Evolutionary conservation across 2,797 vertebrate genomes (phyloP), one percentile per base, ranked within the genome.

Genomic region (Muscicapa striata): DNA sequence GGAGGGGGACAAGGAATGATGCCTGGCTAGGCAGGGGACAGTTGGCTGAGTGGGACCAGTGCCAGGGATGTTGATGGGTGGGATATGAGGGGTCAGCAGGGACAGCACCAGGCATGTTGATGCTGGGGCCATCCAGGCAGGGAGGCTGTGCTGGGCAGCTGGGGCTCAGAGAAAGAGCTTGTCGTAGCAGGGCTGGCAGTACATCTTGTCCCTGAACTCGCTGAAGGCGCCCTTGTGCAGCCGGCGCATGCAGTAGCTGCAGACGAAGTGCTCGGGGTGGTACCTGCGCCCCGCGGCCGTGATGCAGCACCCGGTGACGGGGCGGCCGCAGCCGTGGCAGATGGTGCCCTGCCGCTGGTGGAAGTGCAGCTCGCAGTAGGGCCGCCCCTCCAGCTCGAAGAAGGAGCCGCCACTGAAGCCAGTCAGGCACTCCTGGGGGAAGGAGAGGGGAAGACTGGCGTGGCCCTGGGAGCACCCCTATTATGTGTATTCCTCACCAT

Each of bases 261-360:
- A 99, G 68, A 98, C 89, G 30, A 99, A 99, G 97, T 99, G 99
- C 97, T 99, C 99, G 0, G 99, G 99, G 86, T 99, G 99, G 97
- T 99, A 99, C 95, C 97, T 99, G 97, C 78, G 96, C 30, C 98
- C 98, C 1, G 98, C 82, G 6, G 98, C 99, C 0, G 98, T 97
- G 95, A 99, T 87, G 95, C 99, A 99, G 95, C 98, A 98, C 74
- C 99, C 98, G 0, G 87, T 95, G 95, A 99, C 97, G 6, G 99
- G 98, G 75, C 85, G 88, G 7, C 96, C 27, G 0, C 99, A 99
- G 46, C 98, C 86, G 0, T 96, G 97, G n/a, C 99, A 99, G 74
- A 99, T 89, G 7, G 97, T 98, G 32, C 99, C 99, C 94, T 98
- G 98, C 40, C 97, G 98, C 51, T 97, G 94, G 92, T 99, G 98